Base-by-base conservation (phyloP, 2,797 vertebrate species). In the Benthosema pterotum region DNA sequence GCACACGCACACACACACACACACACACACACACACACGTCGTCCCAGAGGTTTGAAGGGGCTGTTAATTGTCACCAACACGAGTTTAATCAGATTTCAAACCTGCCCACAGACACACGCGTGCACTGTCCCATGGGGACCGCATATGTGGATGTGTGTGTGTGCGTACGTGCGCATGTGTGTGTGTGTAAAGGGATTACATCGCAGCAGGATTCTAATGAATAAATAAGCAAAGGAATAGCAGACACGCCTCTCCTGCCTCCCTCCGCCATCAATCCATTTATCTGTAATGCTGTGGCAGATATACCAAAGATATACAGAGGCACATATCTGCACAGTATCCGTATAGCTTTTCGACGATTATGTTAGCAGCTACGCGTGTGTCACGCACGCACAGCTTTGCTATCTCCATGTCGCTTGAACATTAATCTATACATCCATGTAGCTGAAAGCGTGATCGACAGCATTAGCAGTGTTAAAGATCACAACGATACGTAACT, bases 31-130 rank as follows among this genome's bases (percentile, higher is more conserved):
- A 11, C 28, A 5, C 56, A 59, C 69, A 91, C 91, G 74, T 28
- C 73, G 90, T 88, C 89, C 87, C 90, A 79, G 84, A 56, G 56
- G 82, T 74, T 68, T 84, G 85, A 92, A 84, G 88, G 88, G 91
- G 92, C 86, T 92, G 95, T 95, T 98, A 97, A 97, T 96, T 97
- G 96, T 96, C 93, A 91, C 93, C 95, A 96, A 97, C 96, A 97
- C 58, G 93, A 93, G 77, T 97, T 98, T 97, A 98, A 98, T 98
- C 96, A 96, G 89, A 95, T 95, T 95, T 84, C 69, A 69, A 67
- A 60, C n/a, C 59, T 48, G 68, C 16, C 50, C 42, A 6, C 25
- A 32, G 91, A 93, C 78, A 90, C 92, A 92, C 91, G 88, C 89
- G 83, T 57, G n/a, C n/a, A 80, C 15, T 1, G 58, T 64, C 69